Percentiles rank a stretch among this genome's conserved stretches.
Conservation (phyloP, 1,140 invertebrate genomes). For the Melipona quadrifasciata region DNA sequence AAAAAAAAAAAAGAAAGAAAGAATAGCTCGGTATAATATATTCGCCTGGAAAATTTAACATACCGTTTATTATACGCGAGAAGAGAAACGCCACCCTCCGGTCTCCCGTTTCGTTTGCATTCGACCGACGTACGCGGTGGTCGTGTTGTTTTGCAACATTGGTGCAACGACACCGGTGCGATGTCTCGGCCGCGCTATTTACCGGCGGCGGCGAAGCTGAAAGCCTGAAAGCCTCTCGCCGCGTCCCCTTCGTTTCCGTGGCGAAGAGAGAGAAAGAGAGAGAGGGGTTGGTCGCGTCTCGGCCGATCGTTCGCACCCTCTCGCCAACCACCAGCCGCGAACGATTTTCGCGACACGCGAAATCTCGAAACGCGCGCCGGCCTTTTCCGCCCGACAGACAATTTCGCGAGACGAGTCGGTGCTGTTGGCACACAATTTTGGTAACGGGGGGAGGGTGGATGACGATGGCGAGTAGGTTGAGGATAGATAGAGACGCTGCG, state of each 20-base stretch:
- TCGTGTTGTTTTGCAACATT: constrained; percentile 18
- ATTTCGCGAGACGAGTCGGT: not conserved
- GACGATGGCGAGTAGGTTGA: too few species aligned
- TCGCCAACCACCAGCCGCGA: not conserved
- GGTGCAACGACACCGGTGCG: constrained; percentile 24
- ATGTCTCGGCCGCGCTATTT: not conserved
- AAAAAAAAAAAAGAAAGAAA: too few species aligned
- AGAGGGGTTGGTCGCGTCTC: not conserved
- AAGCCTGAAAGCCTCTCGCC: constrained; percentile 15
- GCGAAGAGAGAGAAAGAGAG: too few species aligned
- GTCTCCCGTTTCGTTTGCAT: not conserved
- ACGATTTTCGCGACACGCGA: too few species aligned
- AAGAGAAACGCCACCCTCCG: not conserved
- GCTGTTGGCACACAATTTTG: not conserved
- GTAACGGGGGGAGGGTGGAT: not conserved
- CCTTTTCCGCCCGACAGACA: not conserved
- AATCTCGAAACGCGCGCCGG: not conserved
- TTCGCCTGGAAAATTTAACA: not conserved
- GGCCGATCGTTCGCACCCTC: not conserved
- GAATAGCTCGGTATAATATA: too few species aligned
- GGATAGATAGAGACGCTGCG: too few species aligned
- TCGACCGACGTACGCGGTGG: not conserved
- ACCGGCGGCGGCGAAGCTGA: not conserved
- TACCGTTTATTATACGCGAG: not conserved
- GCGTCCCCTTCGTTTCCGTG: not conserved